Evolutionary conservation across 2,888 invertebrate species (phyloP).

Genomic region (Agrochola litura): DNA sequence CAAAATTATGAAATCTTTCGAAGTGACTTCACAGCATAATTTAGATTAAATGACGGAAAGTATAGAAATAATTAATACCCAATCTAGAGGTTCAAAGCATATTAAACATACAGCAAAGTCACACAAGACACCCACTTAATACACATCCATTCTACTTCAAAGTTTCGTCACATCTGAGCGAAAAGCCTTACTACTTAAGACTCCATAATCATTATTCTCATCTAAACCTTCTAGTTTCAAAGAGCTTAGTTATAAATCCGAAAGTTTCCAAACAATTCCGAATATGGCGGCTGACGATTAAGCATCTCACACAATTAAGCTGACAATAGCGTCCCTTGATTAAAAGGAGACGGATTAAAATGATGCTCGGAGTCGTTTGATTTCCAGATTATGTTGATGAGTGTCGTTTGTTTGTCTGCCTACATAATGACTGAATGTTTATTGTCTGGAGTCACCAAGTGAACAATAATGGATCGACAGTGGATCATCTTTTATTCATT

Average conservation of each 20-base stretch:
- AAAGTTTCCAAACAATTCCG: slow-evolving; percentile 62
- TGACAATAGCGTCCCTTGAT: slow-evolving; percentile 73
- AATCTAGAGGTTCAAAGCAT: neutral
- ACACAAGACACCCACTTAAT: slow-evolving; percentile 8
- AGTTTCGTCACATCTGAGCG: slow-evolving; percentile 56
- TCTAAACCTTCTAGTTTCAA: slow-evolving; percentile 60
- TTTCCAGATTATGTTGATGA: slow-evolving; percentile 69
- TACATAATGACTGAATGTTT: slow-evolving; percentile 25
- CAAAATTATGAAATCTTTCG: too few relatives aligned
- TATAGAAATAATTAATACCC: neutral
- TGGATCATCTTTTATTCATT: slow-evolving; percentile 63
- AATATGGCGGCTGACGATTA: slow-evolving; percentile 60
- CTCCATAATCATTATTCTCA: slow-evolving; percentile 55
- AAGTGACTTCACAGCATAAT: neutral
- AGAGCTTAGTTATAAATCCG: slow-evolving; percentile 62
- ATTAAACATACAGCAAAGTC: slow-evolving; percentile 8
- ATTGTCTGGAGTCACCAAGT: slow-evolving; percentile 54
- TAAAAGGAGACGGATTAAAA: slow-evolving; percentile 71
- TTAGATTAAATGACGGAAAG: neutral
- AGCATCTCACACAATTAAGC: slow-evolving; percentile 71
- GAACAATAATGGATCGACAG: slow-evolving; percentile 66
- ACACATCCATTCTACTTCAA: slow-evolving; percentile 33
- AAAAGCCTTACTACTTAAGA: slow-evolving; percentile 58
- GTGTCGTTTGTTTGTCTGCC: slow-evolving; percentile 55
- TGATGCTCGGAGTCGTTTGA: slow-evolving; percentile 67